Conservation (phyloP, 2,888 invertebrate genomes). For the Drosophila formosana region DNA sequence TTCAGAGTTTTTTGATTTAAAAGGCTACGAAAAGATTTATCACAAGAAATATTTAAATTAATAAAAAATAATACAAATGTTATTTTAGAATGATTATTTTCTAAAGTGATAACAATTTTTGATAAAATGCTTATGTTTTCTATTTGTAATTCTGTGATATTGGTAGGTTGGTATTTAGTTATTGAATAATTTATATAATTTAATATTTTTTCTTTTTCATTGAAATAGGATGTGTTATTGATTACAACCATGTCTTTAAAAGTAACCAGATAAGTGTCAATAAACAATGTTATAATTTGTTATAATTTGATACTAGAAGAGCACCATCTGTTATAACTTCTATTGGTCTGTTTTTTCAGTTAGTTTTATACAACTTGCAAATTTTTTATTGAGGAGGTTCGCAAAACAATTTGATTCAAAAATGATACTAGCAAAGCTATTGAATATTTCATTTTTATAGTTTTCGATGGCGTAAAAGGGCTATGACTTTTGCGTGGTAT, state of each 20-base stretch:
- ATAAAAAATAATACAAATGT: neutral
- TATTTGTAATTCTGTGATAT: neutral
- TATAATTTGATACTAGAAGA: neutral
- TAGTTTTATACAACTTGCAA: slow-evolving; percentile 2
- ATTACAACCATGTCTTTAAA: neutral
- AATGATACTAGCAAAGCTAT: too few relatives aligned
- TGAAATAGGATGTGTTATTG: neutral
- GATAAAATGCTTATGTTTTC: slow-evolving; percentile 1
- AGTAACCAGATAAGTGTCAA: neutral
- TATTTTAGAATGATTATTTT: slow-evolving; percentile 1
- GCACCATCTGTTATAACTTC: slow-evolving; percentile 8
- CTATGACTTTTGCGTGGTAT: too few relatives aligned
- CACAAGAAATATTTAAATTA: neutral
- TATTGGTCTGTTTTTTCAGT: slow-evolving; percentile 4
- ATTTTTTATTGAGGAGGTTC: neutral
- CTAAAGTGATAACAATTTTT: neutral
- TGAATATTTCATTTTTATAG: too few relatives aligned
- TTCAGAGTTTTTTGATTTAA: neutral
- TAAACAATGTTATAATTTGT: slow-evolving; percentile 1
- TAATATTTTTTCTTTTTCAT: neutral
- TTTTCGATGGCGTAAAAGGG: too few relatives aligned
- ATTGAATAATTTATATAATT: neutral
- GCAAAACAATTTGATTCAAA: neutral
- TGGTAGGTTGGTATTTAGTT: neutral
- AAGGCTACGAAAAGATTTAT: neutral